A percentile compares a stretch with the other conserved stretches of the same genome.
phyloP scores from a whole-genome alignment of 2,888 invertebrate genomes.

The Drosophila buzzatii region DNA sequence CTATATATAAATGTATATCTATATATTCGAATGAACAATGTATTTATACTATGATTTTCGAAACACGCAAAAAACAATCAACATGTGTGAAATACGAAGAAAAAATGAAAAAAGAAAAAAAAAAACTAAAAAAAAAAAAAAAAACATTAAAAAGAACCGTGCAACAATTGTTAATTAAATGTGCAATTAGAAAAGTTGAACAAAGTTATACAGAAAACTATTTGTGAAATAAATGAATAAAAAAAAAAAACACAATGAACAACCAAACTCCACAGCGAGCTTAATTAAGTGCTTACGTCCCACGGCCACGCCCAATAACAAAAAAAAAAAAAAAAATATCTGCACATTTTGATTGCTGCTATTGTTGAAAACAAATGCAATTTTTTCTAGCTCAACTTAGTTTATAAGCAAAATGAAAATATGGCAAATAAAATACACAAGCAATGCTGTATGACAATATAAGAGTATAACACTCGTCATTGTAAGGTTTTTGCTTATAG shows the following conservation, averaged over 20 bases:
- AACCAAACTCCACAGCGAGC: constrained; percentile 35
- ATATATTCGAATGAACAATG: constrained; percentile 18
- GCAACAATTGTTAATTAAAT: constrained; percentile 72
- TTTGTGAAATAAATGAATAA: constrained; percentile 22
- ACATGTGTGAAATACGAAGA: constrained; percentile 25
- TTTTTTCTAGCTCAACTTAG: constrained; percentile 39
- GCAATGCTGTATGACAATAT: constrained; percentile 57
- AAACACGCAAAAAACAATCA: constrained; percentile 64
- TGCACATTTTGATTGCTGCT: constrained; percentile 17
- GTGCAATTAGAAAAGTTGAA: constrained; percentile 67
- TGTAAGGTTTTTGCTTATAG: not conserved
- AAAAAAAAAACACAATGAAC: constrained; percentile 9
- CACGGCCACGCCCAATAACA: constrained; percentile 22
- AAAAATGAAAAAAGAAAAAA: constrained; percentile 8
- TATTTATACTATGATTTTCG: constrained; percentile 33
- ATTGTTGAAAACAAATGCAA: constrained; percentile 20
- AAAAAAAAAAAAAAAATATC: not conserved
- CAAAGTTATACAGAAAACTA: constrained; percentile 49
- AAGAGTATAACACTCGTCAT: constrained; percentile 2
- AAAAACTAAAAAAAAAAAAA: not conserved
- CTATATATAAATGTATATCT: not conserved
- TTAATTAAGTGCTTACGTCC: constrained; percentile 43
- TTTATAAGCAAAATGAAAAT: constrained; percentile 50
- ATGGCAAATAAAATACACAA: constrained; percentile 36
- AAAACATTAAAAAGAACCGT: not conserved